Percentiles rank a stretch among this genome's conserved stretches.
Conservation (phyloP, 2,113 vertebrate genomes). For the Salvelinus fontinalis region DNA sequence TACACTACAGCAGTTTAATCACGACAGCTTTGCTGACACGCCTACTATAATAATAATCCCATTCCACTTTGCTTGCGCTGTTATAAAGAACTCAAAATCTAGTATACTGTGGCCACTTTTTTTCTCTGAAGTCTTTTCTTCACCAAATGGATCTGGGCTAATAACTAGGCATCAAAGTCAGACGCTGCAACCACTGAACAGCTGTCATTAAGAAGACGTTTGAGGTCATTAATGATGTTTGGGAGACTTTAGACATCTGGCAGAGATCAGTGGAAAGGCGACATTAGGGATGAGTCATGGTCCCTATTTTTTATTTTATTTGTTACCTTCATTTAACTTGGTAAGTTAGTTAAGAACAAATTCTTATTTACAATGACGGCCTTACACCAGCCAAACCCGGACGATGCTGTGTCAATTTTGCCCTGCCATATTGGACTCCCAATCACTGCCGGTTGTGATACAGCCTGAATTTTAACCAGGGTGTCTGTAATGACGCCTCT, state of each 20-base stretch:
- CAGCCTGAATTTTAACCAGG: too few species aligned
- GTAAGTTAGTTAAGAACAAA: too few species aligned
- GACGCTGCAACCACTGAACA: neutral
- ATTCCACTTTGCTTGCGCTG: constrained; percentile 1
- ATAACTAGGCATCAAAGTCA: constrained; percentile 25
- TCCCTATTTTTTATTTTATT: constrained; percentile 20
- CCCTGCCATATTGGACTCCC: too few species aligned
- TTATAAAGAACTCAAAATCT: constrained; percentile 18
- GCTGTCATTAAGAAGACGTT: constrained; percentile 28
- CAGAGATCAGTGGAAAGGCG: constrained; percentile 42
- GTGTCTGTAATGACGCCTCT: too few species aligned
- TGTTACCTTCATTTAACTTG: too few species aligned
- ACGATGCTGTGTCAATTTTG: too few species aligned
- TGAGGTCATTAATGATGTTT: constrained; percentile 36
- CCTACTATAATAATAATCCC: neutral
- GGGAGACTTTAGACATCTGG: constrained; percentile 18
- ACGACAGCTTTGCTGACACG: too few species aligned
- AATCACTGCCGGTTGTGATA: too few species aligned
- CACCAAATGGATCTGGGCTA: constrained; percentile 22
- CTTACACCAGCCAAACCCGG: too few species aligned
- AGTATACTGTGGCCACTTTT: neutral
- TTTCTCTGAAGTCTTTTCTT: constrained; percentile 25
- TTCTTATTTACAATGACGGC: too few species aligned
- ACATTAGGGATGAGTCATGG: constrained; percentile 52
- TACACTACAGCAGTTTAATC: too few species aligned